Evolutionary conservation across 2,797 vertebrate genomes (phyloP).

Genomic region (Naso thynnoides): DNA sequence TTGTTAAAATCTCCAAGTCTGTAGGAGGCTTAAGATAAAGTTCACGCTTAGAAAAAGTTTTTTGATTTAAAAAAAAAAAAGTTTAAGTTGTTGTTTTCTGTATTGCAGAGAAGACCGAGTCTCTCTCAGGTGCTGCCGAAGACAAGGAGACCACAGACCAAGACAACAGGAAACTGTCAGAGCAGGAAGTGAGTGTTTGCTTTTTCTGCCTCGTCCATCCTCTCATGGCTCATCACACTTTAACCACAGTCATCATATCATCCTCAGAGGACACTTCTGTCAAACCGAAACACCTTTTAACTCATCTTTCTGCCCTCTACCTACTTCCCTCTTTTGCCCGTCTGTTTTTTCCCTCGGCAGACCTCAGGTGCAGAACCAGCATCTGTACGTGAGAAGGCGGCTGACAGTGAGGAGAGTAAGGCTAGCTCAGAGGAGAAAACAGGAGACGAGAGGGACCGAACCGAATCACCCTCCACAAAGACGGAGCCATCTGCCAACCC

Average conservation of each 20-base stretch:
- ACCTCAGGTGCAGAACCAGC: constrained; percentile 54
- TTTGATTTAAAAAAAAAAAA: background rate
- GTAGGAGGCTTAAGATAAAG: constrained; percentile 6
- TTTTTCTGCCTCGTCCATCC: constrained; percentile 25
- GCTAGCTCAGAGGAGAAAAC: constrained; percentile 74
- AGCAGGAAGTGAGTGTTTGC: constrained; percentile 85
- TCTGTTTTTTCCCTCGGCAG: constrained; percentile 48
- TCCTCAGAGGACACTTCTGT: constrained; percentile 35
- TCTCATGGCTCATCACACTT: constrained; percentile 35
- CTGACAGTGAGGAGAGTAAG: constrained; percentile 80
- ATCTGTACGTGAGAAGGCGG: constrained; percentile 71
- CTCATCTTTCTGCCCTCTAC: constrained; percentile 43
- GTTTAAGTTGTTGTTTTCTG: constrained; percentile 49
- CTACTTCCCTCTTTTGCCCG: constrained; percentile 20
- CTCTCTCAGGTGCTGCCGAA: constrained; percentile 82
- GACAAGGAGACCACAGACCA: constrained; percentile 89
- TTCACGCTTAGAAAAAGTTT: background rate
- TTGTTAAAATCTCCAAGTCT: too few species aligned
- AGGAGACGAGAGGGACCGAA: constrained; percentile 84
- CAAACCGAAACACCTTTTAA: constrained; percentile 53
- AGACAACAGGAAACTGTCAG: constrained; percentile 84
- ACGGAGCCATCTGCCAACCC: constrained; percentile 67
- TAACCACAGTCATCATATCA: background rate
- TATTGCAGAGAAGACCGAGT: constrained; percentile 88
- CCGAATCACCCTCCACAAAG: constrained; percentile 68